Base-by-base conservation (phyloP, 2,113 vertebrate genomes). In the Poeciliopsis prolifica region DNA sequence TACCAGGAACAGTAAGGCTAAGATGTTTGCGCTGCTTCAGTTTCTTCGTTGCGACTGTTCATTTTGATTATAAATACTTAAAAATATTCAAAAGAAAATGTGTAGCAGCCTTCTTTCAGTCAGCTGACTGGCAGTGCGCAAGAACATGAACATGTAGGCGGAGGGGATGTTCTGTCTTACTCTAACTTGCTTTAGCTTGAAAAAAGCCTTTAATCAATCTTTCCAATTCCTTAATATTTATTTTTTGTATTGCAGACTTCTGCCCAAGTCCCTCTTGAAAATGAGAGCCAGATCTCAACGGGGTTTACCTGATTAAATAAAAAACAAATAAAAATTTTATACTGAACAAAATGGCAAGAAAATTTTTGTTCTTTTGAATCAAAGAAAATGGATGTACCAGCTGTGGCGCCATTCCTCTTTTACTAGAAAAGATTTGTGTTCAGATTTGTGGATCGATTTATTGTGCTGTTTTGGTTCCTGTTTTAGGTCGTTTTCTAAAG, bases 401-500 rank as follows among this genome's bases (percentile, higher is more conserved):
- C 44, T 3, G 13, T 3, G 40, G 12, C 40, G 4, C 13, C 40
- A 14, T 42, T 14, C 5, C 44, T 58, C 8, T 24, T 24, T 58
- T 24, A 58, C 22, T 7, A 58, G 51, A n/a, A n/a, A n/a, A 10
- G 24, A 1, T n/a, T 58, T 29, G n/a, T 58, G 51, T n/a, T 58
- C 51, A 58, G 3, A 24, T 58, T 10, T 58, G 22, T 58, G 29
- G 31, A 31, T 31, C 15, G 33, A 5, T 30, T 63, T 3, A 15
- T 31, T 48, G 44, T 48, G 15, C 14, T 48, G 3, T 48, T 48
- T 48, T 48, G 44, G 17, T 48, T 17, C 15, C 44, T 17, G 17
- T 11, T 48, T 8, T 28, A 81, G 74, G 66, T 77, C 28, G 80
- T 79, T 90, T 72, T 88, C 71, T 86, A 77, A 80, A 85, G 66